Conservation (phyloP, 2,113 vertebrate genomes). For the Dipodomys stephensi region DNA sequence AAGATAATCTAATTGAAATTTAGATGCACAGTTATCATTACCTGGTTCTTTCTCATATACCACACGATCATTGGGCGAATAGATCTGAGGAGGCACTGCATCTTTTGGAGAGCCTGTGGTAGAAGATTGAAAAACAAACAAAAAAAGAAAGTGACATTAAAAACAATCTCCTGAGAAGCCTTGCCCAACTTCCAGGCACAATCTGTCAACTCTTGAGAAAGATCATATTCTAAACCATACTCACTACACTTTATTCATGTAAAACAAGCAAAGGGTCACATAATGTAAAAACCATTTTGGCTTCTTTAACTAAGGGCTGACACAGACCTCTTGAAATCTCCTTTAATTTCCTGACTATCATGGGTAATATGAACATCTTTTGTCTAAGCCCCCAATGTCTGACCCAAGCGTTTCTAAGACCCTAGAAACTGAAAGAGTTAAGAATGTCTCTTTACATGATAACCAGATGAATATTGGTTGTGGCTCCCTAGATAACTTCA, state of each 20-base stretch:
- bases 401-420: not conserved
- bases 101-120: constrained; percentile 82
- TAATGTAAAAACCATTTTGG: not conserved
- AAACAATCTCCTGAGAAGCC: constrained; percentile 24
- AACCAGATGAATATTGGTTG: not conserved
- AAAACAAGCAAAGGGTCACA: not conserved
- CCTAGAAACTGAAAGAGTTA: not conserved
- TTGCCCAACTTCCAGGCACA: constrained; percentile 34
- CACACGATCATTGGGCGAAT: constrained; percentile 83
- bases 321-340: not conserved
- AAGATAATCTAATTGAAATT: constrained; percentile 36
- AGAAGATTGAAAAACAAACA: constrained; percentile 5
- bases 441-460: not conserved
- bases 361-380: not conserved
- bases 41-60: constrained; percentile 86
- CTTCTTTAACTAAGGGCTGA: not conserved
- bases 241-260: constrained; percentile 30
- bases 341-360: not conserved
- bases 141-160: constrained; percentile 11
- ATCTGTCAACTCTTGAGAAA: not conserved
- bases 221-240: not conserved
- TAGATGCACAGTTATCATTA: constrained; percentile 50
- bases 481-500: not conserved
- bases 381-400: not conserved
- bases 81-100: constrained; percentile 82